A percentile compares a stretch with the other conserved stretches of the same genome.
Evolutionary conservation across 2,113 vertebrate genomes (phyloP).

Genomic region (Tragelaphus buxtoni): DNA sequence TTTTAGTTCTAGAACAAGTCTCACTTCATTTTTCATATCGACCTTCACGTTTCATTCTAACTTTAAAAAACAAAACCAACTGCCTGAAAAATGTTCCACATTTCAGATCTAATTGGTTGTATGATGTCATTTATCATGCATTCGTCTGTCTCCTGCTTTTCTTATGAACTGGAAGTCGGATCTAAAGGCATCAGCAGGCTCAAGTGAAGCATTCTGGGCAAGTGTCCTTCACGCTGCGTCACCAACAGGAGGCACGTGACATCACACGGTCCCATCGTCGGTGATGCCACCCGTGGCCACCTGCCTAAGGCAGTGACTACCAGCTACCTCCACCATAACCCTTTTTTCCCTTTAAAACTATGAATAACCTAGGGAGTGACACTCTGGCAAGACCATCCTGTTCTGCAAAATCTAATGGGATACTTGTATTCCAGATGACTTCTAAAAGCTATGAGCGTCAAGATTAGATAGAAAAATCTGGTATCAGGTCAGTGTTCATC

Average conservation of each 20-base stretch:
- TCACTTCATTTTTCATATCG: background rate
- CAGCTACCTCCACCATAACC: background rate
- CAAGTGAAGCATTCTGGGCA: background rate
- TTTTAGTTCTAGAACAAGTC: background rate
- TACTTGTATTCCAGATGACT: background rate
- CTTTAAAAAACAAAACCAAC: background rate
- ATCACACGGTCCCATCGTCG: background rate
- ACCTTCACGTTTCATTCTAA: background rate
- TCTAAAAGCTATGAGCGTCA: slow-evolving; percentile 19
- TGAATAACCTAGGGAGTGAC: background rate
- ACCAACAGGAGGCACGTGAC: background rate
- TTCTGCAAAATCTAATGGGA: background rate
- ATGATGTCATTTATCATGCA: background rate
- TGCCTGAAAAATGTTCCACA: background rate
- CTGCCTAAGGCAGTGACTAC: background rate
- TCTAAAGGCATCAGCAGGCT: background rate
- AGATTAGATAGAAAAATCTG: background rate
- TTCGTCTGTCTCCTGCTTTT: background rate
- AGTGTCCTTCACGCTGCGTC: background rate
- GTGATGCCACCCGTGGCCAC: background rate
- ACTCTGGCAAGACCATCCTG: background rate
- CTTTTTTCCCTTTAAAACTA: background rate
- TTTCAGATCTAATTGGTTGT: background rate
- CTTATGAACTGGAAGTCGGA: background rate
- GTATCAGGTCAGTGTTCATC: background rate